Evolutionary conservation across 2,797 vertebrate genomes (phyloP).

Genomic region (Thaleichthys pacificus): DNA sequence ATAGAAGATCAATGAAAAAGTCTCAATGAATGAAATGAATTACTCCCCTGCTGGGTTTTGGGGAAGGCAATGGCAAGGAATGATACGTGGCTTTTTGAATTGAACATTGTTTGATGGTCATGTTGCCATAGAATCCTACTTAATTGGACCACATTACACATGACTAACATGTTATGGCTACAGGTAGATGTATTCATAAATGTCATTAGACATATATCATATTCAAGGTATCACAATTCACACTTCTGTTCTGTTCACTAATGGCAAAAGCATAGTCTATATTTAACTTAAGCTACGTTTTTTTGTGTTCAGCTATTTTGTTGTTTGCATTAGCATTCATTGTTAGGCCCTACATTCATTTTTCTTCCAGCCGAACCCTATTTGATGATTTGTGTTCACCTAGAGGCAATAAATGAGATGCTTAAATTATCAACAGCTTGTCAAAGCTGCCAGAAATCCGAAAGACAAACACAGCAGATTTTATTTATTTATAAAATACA

Average conservation of each 20-base stretch:
- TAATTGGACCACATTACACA: too few relatives aligned
- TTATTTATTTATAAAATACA: background rate
- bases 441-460: constrained; percentile 38
- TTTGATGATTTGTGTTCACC: constrained; percentile 31
- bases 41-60: constrained; percentile 52
- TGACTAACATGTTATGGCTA: too few relatives aligned
- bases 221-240: constrained; percentile 6
- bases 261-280: too few relatives aligned
- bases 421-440: constrained; percentile 50
- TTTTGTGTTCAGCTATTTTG: too few relatives aligned
- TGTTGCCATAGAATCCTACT: constrained; percentile 21
- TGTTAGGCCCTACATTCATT: too few relatives aligned
- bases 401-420: constrained; percentile 38
- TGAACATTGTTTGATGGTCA: constrained; percentile 56
- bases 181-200: too few relatives aligned
- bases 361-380: background rate
- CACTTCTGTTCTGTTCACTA: too few relatives aligned
- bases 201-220: constrained; percentile 22
- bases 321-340: too few relatives aligned
- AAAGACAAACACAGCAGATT: constrained; percentile 19
- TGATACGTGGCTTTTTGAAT: constrained; percentile 59
- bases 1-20: constrained; percentile 49
- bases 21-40: constrained; percentile 67
- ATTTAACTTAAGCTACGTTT: too few relatives aligned
- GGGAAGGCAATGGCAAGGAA: constrained; percentile 36